phyloP scores from a whole-genome alignment of 1,140 invertebrate genomes.

The Macrotrachela quadricornifera region DNA sequence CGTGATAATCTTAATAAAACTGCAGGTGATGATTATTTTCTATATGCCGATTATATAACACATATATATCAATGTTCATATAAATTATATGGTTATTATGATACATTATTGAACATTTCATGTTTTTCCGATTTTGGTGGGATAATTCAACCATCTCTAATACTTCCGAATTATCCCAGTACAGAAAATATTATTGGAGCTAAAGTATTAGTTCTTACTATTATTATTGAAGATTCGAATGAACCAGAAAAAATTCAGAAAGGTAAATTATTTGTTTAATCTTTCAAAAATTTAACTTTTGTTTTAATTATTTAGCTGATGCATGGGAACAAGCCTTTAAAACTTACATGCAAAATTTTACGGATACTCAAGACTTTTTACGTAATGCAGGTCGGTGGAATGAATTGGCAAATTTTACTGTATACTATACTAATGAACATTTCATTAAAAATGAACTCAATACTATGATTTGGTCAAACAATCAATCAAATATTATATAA shows the following conservation, averaged over 20 bases:
- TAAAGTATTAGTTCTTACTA: constrained; percentile 61
- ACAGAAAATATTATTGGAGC: constrained; percentile 38
- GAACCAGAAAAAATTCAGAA: constrained; percentile 14
- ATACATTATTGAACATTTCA: constrained; percentile 21
- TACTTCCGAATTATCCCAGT: constrained; percentile 66
- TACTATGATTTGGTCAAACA: too few species aligned
- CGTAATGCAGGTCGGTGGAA: too few species aligned
- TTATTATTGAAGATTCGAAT: constrained; percentile 49
- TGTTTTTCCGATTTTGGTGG: constrained; percentile 72
- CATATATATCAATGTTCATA: constrained; percentile 41
- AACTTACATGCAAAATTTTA: too few species aligned
- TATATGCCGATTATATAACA: constrained; percentile 49
- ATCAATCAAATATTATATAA: too few species aligned
- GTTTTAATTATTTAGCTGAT: too few species aligned
- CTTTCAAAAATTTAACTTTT: too few species aligned
- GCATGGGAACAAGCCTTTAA: too few species aligned
- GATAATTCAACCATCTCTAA: constrained; percentile 67
- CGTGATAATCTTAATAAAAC: not conserved
- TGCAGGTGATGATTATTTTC: not conserved
- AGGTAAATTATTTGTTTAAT: too few species aligned
- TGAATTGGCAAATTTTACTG: too few species aligned
- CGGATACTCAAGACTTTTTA: too few species aligned
- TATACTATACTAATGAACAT: too few species aligned
- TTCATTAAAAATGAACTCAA: too few species aligned
- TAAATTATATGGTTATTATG: constrained; percentile 41